Evolutionary conservation across 1,140 invertebrate species (phyloP), one percentile per base, ranked within the genome.

Genomic region (Linepithema humile): DNA sequence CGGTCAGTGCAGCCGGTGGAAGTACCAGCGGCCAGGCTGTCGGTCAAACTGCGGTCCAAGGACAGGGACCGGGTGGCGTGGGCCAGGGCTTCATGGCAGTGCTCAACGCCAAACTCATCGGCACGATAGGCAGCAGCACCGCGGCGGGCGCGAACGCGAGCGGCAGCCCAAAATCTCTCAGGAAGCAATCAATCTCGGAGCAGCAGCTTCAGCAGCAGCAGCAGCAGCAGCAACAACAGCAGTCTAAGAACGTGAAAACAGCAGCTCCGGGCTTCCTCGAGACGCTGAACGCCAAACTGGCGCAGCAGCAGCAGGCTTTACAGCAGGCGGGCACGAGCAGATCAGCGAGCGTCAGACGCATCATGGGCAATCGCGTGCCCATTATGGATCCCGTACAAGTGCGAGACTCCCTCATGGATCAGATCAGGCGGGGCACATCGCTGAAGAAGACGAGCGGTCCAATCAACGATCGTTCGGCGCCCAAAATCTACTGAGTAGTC

Each of bases 381-480:
- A 92, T 95, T 15, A 92, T 95, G 15, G 96, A 96, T 91, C 95
- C 95, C 1, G 83, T 94, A 0, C 91, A 95, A 62, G 95, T 95
- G n/a, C 94, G 96, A 43, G 96, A 96, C 83, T 96, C 96, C 3
- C 94, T 98, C 0, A 98, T 98, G 97, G 98, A 98, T 95, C 98
- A 98, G 90, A 98, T 98, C 59, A 97, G 98, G 90, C 95, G 97
- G 55, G 98, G 98, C 35, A 97, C 97, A 2, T 96, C 96, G 4
- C 93, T 98, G 65, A 96, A 95, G 57, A 95, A 97, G 86, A 97
- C 96, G 85, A 96, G 94, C 57, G 95, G 95, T 50, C 95, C 95
- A 35, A 95, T 95, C 35, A 95, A 95, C 74, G 95, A 95, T 91
- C 94, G 96, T 60, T 97, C 96, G 60, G 96, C 96, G 20, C 96